phyloP scores from a whole-genome alignment of 2,113 vertebrate species.

The Apistogramma diplotaenia region DNA sequence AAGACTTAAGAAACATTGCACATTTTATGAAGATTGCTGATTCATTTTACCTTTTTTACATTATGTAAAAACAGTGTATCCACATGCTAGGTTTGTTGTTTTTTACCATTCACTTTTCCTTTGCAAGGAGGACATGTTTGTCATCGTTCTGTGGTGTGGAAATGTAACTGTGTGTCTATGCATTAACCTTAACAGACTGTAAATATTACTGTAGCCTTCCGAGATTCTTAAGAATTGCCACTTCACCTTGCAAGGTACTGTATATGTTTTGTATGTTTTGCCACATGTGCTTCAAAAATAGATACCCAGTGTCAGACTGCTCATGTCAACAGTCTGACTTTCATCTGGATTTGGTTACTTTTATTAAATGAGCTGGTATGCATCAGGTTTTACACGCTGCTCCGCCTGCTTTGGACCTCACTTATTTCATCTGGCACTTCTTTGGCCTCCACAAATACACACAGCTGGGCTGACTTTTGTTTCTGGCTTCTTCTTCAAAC shows the following conservation, averaged over 20 bases:
- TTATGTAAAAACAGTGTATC: neutral
- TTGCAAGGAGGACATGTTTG: neutral
- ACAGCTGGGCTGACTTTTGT: conserved; percentile 37
- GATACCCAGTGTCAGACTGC: conserved; percentile 44
- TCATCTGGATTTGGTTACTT: conserved; percentile 10
- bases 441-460: conserved; percentile 44
- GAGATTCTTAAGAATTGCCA: conserved; percentile 50
- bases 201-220: conserved; percentile 46
- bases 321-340: neutral
- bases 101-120: neutral
- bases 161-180: conserved; percentile 28
- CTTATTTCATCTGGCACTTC: conserved; percentile 37
- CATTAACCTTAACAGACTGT: conserved; percentile 59
- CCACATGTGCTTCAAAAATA: conserved; percentile 65
- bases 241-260: conserved; percentile 57
- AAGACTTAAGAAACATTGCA: conserved; percentile 29
- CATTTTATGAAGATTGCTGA: conserved; percentile 1
- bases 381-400: neutral
- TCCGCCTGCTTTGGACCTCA: neutral
- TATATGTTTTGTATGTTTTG: conserved; percentile 57
- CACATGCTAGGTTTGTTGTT: neutral
- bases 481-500: neutral
- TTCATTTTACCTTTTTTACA: neutral
- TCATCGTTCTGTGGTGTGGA: conserved; percentile 3
- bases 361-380: neutral